These are phyloP conservation scores for Homalodisca vitripennis DNA, from an alignment of 1,140 invertebrate genomes.

Conservation along the genomic window DNA sequence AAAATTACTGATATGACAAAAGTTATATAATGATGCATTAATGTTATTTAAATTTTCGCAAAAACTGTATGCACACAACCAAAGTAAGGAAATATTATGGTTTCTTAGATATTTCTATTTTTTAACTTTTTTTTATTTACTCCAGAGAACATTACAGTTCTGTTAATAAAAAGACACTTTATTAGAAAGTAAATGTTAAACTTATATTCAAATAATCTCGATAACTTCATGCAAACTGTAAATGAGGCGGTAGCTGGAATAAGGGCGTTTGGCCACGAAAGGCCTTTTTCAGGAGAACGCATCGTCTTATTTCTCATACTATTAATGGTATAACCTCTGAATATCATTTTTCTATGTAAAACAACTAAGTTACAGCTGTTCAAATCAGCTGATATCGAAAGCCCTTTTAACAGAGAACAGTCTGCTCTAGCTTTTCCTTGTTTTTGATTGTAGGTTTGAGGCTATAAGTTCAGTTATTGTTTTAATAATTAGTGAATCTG, in stretches of 20 bases:
- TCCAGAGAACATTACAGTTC: no score
- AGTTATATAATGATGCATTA: no score
- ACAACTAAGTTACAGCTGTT: not conserved
- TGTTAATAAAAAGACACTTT: no score
- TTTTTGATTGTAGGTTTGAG: not conserved
- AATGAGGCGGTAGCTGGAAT: not conserved
- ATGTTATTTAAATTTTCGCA: no score
- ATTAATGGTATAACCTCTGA: not conserved
- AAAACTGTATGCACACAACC: no score
- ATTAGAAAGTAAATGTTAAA: no score
- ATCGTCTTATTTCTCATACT: not conserved
- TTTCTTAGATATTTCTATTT: no score
- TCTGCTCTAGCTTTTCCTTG: constrained; percentile 5
- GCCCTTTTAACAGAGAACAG: constrained; percentile 29
- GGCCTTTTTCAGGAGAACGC: not conserved
- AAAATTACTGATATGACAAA: no score
- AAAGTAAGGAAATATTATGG: no score
- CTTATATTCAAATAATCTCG: no score
- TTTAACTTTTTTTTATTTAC: no score
- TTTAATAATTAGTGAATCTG: constrained; percentile 23
- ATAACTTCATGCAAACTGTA: no score
- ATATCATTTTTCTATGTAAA: not conserved
- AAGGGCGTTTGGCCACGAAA: not conserved
- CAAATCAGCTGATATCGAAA: constrained; percentile 1
- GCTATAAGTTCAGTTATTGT: not conserved